Conservation (phyloP, 2,888 invertebrate species). For the Oxycera nigricornis region DNA sequence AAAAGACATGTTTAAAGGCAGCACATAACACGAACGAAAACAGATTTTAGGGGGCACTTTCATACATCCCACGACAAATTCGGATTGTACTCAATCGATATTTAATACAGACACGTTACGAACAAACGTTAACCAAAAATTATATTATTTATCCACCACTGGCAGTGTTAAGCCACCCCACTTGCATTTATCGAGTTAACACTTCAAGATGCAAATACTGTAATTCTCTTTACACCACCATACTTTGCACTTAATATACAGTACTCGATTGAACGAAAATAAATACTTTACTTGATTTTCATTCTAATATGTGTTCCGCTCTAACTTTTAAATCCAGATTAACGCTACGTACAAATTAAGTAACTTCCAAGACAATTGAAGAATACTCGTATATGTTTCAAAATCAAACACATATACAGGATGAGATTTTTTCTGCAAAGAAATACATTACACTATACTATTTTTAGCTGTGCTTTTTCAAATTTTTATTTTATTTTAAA, state of each 20-base stretch:
- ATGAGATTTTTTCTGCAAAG: constrained; percentile 24
- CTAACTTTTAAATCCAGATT: constrained; percentile 6
- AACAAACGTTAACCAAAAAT: background rate
- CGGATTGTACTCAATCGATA: background rate
- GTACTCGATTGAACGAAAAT: background rate
- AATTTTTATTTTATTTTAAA: constrained; percentile 41
- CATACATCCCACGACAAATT: no score
- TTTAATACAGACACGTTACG: no score
- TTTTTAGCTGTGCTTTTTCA: background rate
- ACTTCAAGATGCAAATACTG: constrained; percentile 14
- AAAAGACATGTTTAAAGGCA: no score
- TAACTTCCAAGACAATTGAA: constrained; percentile 12
- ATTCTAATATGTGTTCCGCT: background rate
- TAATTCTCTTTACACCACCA: background rate
- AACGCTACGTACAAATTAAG: constrained; percentile 4
- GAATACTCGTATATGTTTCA: no score
- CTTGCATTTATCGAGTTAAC: constrained; percentile 17
- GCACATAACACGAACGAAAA: no score
- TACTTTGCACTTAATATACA: constrained; percentile 11
- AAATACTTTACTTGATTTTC: constrained; percentile 34
- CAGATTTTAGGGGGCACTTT: no score
- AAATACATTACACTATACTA: constrained; percentile 1
- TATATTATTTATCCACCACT: constrained; percentile 6
- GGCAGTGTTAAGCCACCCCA: constrained; percentile 22
- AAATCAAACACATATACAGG: constrained; percentile 27